These are phyloP conservation scores for Eucidaris tribuloides DNA, from an alignment of 35 echinoderm and acorn worm genomes.

Conservation along the genomic window DNA sequence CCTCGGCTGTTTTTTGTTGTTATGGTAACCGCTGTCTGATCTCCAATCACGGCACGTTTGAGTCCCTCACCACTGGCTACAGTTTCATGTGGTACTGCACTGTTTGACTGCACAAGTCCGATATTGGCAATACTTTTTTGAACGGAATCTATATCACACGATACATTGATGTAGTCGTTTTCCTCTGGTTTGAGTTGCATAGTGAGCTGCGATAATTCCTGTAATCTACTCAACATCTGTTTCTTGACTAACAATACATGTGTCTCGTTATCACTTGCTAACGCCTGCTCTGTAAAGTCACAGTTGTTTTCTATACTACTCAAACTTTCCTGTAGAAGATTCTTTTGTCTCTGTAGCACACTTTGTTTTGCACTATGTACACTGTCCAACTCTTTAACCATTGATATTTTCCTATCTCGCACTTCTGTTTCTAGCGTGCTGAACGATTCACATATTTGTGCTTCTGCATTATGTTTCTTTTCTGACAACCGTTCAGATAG, in stretches of 20 bases:
- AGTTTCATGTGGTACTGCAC: slow-evolving; percentile 86
- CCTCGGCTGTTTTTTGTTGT: slow-evolving; percentile 79
- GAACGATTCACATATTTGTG: slow-evolving; percentile 77
- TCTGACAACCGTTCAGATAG: slow-evolving; percentile 64
- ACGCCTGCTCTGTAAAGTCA: slow-evolving; percentile 89
- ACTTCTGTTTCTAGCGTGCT: slow-evolving; percentile 68
- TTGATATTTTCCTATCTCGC: slow-evolving; percentile 59
- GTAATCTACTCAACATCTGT: slow-evolving; percentile 79
- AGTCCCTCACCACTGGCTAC: slow-evolving; percentile 92
- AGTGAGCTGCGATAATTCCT: slow-evolving; percentile 67
- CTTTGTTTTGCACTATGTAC: slow-evolving; percentile 77
- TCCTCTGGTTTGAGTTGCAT: slow-evolving; percentile 83
- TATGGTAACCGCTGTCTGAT: slow-evolving; percentile 77
- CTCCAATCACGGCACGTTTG: slow-evolving; percentile 68
- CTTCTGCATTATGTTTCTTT: slow-evolving; percentile 60
- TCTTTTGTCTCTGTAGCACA: slow-evolving; percentile 75
- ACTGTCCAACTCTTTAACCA: slow-evolving; percentile 72
- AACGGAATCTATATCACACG: slow-evolving; percentile 62
- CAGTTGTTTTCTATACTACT: slow-evolving; percentile 86
- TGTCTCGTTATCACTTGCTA: slow-evolving; percentile 71
- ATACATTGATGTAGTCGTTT: slow-evolving; percentile 85
- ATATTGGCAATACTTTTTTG: slow-evolving; percentile 82
- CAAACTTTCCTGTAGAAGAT: slow-evolving; percentile 50
- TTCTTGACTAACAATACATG: slow-evolving; percentile 89
- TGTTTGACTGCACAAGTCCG: slow-evolving; percentile 77